These are phyloP conservation scores for Argyra leucocephala DNA, from an alignment of 2,888 invertebrate species.

Conservation along the genomic window DNA sequence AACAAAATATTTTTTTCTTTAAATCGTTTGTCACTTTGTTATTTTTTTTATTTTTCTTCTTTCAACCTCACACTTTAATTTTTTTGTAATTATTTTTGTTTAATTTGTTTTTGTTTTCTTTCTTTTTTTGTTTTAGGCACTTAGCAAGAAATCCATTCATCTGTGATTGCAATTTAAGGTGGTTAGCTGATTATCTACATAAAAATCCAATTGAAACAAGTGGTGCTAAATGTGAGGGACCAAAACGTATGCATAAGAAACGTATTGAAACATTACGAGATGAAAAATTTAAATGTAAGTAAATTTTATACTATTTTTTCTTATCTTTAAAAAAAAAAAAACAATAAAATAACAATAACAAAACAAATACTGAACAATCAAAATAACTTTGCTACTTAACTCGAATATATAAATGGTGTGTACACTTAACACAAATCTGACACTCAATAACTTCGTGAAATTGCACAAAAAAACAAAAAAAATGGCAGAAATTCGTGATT, in stretches of 20 bases:
- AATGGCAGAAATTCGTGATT: too few species aligned
- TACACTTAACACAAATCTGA: too few species aligned
- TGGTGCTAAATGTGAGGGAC: conserved; percentile 91
- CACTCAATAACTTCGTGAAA: too few species aligned
- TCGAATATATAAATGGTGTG: too few species aligned
- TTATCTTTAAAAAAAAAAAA: too few species aligned
- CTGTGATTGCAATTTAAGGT: conserved; percentile 94
- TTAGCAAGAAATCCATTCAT: conserved; percentile 94
- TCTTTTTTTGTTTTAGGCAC: conserved; percentile 55
- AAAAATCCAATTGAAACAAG: conserved; percentile 93
- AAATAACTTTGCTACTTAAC: too few species aligned
- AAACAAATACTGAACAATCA: too few species aligned
- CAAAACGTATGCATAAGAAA: conserved; percentile 80
- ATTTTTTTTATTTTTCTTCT: too few species aligned
- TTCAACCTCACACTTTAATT: not conserved
- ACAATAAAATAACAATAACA: too few species aligned
- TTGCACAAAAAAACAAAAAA: too few species aligned
- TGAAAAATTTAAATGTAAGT: conserved; percentile 94
- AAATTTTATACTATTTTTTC: not conserved
- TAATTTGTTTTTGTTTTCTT: conserved; percentile 3
- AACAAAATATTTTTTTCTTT: too few species aligned
- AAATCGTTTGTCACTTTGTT: too few species aligned
- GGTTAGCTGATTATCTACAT: conserved; percentile 88
- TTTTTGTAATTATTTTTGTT: not conserved
- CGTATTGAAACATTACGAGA: conserved; percentile 81